phyloP scores from a whole-genome alignment of 2,888 invertebrate species.

The Linnaemya vulpina region DNA sequence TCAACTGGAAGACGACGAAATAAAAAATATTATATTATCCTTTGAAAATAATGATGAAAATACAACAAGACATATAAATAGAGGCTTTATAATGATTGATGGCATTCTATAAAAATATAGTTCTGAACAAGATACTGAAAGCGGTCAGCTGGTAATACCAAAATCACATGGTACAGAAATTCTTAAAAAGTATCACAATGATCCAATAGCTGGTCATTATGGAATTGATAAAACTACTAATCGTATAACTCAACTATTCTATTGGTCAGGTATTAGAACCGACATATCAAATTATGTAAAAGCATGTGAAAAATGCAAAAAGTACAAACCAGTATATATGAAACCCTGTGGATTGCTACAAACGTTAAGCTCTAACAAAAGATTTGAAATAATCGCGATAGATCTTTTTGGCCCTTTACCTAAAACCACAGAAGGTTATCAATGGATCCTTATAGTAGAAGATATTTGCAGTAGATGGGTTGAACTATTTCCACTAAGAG shows the following conservation, averaged over 20 bases:
- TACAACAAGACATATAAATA: slow-evolving; percentile 10
- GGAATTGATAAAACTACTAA: slow-evolving; percentile 19
- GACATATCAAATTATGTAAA: slow-evolving; percentile 47
- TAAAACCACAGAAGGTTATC: slow-evolving; percentile 12
- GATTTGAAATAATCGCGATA: slow-evolving; percentile 44
- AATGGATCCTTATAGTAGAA: slow-evolving; percentile 66
- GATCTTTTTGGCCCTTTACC: background rate
- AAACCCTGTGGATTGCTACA: slow-evolving; percentile 46
- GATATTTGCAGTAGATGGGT: slow-evolving; percentile 73
- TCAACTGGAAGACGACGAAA: slow-evolving; percentile 73
- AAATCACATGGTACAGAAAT: slow-evolving; percentile 25
- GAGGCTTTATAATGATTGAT: slow-evolving; percentile 55
- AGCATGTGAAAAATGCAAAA: slow-evolving; percentile 34
- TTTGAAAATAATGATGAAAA: slow-evolving; percentile 58
- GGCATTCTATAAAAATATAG: slow-evolving; percentile 49
- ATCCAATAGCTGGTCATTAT: slow-evolving; percentile 20
- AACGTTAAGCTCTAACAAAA: slow-evolving; percentile 37
- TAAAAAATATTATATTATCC: slow-evolving; percentile 59
- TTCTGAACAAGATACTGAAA: slow-evolving; percentile 54
- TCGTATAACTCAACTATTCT: slow-evolving; percentile 46
- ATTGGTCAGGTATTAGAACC: slow-evolving; percentile 58
- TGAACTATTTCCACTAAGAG: slow-evolving; percentile 27
- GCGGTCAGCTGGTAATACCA: slow-evolving; percentile 40
- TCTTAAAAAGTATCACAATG: slow-evolving; percentile 37
- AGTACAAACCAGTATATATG: slow-evolving; percentile 42